phyloP scores from a whole-genome alignment of 2,113 vertebrate species.

The Pituophis catenifer region DNA sequence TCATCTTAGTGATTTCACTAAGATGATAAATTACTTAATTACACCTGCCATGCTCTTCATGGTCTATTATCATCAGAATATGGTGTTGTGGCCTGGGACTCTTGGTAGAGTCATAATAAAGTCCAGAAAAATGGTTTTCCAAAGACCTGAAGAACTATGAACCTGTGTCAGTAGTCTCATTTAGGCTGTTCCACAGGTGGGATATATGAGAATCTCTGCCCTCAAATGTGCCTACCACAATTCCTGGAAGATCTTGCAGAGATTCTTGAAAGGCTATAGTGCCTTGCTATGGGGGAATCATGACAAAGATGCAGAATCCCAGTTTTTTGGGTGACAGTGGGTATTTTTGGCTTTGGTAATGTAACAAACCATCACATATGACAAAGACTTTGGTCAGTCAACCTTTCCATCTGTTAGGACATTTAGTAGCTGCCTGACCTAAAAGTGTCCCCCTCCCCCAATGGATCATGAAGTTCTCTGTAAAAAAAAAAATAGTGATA shows the following conservation, averaged over 20 bases:
- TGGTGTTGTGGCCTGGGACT: background rate
- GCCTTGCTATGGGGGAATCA: background rate
- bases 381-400: background rate
- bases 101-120: background rate
- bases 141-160: background rate
- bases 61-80: background rate
- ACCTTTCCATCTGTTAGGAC: background rate
- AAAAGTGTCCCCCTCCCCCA: no score
- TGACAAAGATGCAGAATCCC: background rate
- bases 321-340: background rate
- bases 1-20: background rate
- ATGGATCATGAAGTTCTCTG: background rate
- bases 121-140: background rate
- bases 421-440: background rate
- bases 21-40: no score
- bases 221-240: background rate
- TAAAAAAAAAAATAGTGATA: background rate
- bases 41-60: no score
- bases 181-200: background rate
- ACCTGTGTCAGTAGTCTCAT: background rate
- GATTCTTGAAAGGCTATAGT: background rate
- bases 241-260: background rate
- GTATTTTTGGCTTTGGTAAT: background rate
- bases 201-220: background rate
- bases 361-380: background rate